These are phyloP conservation scores for Elysia crispata DNA, from an alignment of 2,888 invertebrate genomes.

Conservation along the genomic window DNA sequence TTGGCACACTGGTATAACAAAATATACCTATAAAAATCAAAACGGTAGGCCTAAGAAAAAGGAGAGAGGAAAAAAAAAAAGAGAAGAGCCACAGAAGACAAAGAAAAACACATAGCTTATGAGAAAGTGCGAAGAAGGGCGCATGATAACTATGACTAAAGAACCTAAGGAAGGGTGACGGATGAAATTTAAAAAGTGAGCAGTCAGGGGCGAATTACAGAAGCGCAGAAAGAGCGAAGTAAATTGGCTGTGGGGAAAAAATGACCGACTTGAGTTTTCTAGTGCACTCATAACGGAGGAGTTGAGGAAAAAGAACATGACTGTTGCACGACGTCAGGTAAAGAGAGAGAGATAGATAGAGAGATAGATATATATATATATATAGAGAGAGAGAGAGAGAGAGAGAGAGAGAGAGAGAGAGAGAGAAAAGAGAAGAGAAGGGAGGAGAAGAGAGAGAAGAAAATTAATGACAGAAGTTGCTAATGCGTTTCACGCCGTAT, in stretches of 20 bases:
- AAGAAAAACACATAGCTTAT: not conserved
- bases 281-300: not conserved
- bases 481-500: too few relatives aligned
- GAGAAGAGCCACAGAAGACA: too few relatives aligned
- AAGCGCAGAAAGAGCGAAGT: not conserved
- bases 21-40: too few relatives aligned
- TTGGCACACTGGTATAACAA: too few relatives aligned
- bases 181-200: not conserved
- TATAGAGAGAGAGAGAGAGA: too few relatives aligned
- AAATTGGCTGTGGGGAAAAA: too few relatives aligned
- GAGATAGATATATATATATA: too few relatives aligned
- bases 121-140: not conserved
- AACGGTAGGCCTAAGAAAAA: too few relatives aligned
- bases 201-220: not conserved
- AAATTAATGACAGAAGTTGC: too few relatives aligned
- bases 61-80: too few relatives aligned
- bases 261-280: too few relatives aligned
- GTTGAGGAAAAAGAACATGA: not conserved
- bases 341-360: too few relatives aligned
- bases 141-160: not conserved
- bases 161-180: not conserved
- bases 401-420: conserved; percentile 38
- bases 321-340: not conserved
- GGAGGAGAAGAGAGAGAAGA: not conserved
- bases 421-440: conserved; percentile 19